phyloP scores from a whole-genome alignment of 92 coral and sea anemone species.

The Pocillopora grandis region DNA sequence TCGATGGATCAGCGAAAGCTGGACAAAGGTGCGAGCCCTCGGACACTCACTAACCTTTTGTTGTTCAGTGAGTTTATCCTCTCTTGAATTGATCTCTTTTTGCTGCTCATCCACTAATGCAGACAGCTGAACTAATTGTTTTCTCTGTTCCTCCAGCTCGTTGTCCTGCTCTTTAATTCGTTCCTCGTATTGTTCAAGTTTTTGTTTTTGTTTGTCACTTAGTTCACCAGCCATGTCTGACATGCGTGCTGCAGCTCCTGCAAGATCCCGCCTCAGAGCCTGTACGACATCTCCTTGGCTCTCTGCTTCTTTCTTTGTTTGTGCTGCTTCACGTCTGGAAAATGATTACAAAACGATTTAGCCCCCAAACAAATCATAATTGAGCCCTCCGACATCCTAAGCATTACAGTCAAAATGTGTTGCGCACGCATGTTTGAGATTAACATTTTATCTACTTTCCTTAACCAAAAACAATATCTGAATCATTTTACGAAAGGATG shows the following conservation, averaged over 20 bases:
- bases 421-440: too few relatives aligned
- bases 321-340: constrained; percentile 83
- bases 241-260: constrained; percentile 98
- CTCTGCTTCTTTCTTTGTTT: constrained; percentile 87
- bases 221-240: constrained; percentile 97
- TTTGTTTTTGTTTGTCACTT: constrained; percentile 91
- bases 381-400: too few relatives aligned
- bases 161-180: constrained; percentile 75
- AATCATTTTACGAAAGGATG: too few relatives aligned
- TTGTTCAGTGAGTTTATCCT: constrained; percentile 68
- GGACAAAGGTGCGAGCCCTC: background rate
- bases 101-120: constrained; percentile 86
- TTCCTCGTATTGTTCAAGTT: constrained; percentile 88
- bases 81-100: constrained; percentile 76
- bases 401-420: too few relatives aligned
- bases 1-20: too few relatives aligned
- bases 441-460: too few relatives aligned
- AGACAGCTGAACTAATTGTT: constrained; percentile 79
- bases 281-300: constrained; percentile 89
- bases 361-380: background rate
- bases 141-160: constrained; percentile 81
- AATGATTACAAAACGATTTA: background rate
- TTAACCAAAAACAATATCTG: too few relatives aligned
- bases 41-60: constrained; percentile 22
- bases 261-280: constrained; percentile 88